phyloP scores from a whole-genome alignment of 2,888 invertebrate genomes.

The Mantis religiosa region DNA sequence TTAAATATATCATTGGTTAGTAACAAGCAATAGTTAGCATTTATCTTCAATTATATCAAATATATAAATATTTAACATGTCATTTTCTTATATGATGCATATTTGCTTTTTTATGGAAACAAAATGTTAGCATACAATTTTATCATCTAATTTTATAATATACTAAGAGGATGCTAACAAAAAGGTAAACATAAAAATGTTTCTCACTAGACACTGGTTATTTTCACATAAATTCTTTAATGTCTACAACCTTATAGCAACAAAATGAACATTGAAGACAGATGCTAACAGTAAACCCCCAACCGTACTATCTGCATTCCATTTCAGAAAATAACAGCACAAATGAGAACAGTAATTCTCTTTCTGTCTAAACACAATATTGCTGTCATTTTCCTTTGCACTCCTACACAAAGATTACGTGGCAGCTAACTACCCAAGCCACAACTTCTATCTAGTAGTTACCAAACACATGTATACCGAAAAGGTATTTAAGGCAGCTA shows the following conservation, averaged over 20 bases:
- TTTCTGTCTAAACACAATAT: not conserved
- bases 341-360: not conserved
- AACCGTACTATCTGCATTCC: constrained; percentile 21
- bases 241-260: not conserved
- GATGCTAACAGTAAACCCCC: constrained; percentile 8
- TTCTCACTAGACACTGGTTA: not conserved
- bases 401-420: constrained; percentile 17
- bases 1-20: constrained; percentile 3
- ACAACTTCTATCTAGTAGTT: constrained; percentile 42
- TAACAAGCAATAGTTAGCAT: constrained; percentile 10
- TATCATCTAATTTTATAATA: not conserved
- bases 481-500: constrained; percentile 68
- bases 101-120: not conserved
- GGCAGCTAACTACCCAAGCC: constrained; percentile 26
- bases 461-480: constrained; percentile 61
- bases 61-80: not conserved
- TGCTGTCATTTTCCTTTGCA: constrained; percentile 18
- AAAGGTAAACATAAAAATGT: not conserved
- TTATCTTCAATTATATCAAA: constrained; percentile 14
- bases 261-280: constrained; percentile 12
- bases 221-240: not conserved
- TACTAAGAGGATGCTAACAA: not conserved
- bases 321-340: constrained; percentile 21
- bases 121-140: not conserved
- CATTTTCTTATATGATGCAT: not conserved